Conservation (phyloP, 2,113 vertebrate genomes). For the Podarcis raffonei region DNA sequence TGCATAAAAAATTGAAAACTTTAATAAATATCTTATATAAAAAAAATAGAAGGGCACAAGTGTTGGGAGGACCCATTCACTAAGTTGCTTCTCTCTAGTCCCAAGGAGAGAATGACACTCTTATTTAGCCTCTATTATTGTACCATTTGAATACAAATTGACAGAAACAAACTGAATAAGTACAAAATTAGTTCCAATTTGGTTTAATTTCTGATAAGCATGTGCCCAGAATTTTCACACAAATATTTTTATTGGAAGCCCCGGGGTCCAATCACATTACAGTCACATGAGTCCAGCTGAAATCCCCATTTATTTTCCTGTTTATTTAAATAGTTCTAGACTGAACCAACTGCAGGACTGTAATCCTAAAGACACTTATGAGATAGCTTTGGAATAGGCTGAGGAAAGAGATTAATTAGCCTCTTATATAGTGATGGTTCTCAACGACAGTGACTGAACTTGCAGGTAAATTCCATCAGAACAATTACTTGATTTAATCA, state of each 20-base stretch:
- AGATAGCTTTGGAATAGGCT: not conserved
- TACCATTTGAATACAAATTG: not conserved
- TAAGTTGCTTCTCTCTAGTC: not conserved
- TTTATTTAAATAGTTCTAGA: not conserved
- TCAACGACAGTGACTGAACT: not conserved
- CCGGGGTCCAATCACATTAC: not conserved
- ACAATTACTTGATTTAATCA: not conserved
- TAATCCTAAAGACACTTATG: not conserved
- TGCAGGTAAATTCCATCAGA: not conserved
- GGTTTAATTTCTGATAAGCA: not conserved
- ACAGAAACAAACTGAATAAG: not conserved
- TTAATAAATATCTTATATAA: too few relatives aligned
- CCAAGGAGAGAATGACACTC: not conserved
- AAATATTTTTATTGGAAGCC: not conserved
- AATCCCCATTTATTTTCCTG: not conserved
- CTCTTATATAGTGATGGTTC: not conserved
- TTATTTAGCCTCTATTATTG: not conserved
- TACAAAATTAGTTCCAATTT: not conserved
- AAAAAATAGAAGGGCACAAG: not conserved
- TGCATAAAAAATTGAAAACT: too few relatives aligned
- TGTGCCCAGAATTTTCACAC: not conserved
- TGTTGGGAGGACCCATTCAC: not conserved
- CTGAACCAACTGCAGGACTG: not conserved
- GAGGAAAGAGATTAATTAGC: not conserved
- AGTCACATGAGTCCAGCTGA: not conserved